Evolutionary conservation across 2,797 vertebrate species (phyloP).

Genomic region (Malacoctenus gilli): DNA sequence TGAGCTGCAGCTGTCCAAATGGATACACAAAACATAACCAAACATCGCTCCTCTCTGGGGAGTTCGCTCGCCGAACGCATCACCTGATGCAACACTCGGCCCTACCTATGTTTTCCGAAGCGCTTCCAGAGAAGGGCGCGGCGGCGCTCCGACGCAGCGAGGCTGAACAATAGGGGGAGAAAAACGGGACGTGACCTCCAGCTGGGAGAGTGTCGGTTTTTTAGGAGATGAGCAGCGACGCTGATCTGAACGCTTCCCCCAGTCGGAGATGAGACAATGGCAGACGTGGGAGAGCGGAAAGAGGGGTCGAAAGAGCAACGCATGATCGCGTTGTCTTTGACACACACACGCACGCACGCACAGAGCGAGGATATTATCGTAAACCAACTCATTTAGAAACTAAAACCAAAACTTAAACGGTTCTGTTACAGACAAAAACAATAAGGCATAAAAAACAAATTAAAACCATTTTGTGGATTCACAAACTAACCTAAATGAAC

Average conservation of each 20-base stretch:
- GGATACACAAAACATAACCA: conserved; percentile 52
- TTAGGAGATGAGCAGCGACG: conserved; percentile 19
- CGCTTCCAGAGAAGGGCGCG: conserved; percentile 37
- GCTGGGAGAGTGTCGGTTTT: conserved; percentile 20
- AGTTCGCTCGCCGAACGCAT: conserved; percentile 39
- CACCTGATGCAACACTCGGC: conserved; percentile 48
- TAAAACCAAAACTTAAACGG: too few species aligned
- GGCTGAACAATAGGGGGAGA: conserved; percentile 18
- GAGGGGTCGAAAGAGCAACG: conserved; percentile 53
- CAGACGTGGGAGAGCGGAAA: conserved; percentile 52
- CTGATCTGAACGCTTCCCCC: conserved; percentile 35
- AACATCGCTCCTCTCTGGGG: conserved; percentile 49
- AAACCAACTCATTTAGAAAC: too few species aligned
- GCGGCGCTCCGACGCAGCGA: conserved; percentile 18
- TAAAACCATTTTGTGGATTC: too few species aligned
- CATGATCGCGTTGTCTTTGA: conserved; percentile 6
- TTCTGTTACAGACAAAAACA: too few species aligned
- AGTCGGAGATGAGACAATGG: conserved; percentile 46
- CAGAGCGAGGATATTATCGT: too few species aligned
- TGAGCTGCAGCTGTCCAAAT: conserved; percentile 72
- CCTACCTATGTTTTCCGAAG: conserved; percentile 52
- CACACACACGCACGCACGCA: too few species aligned
- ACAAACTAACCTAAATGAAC: too few species aligned
- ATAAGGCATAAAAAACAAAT: too few species aligned
- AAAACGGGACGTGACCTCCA: conserved; percentile 11